Base-by-base conservation (phyloP, 2,888 invertebrate genomes). In the Suillia variegata region DNA sequence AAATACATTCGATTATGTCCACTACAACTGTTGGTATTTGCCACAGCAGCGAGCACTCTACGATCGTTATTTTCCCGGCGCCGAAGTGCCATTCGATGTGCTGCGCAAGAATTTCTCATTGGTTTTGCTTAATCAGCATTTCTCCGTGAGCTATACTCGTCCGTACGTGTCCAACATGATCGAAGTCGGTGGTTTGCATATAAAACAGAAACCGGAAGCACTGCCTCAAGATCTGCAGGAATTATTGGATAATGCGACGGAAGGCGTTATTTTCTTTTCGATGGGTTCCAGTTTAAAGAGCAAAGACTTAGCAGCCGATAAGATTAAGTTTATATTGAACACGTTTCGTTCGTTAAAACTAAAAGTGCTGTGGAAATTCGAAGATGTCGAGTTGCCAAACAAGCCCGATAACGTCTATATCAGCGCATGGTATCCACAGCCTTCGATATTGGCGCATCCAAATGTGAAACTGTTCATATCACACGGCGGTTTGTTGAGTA, bases 401-500 rank as follows among this genome's bases (percentile, higher is more conserved):
- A 76, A 75, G 33, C 73, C 75, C 1, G 54, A 57, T 0, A 80
- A 80, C 64, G 68, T 80, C 17, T 69, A 72, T 22, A 66, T 83
- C n/a, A 70, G 70, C 49, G 76, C 79, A 31, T 84, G 83, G 83
- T 76, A 83, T 31, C 82, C 84, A 0, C 84, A 84, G 55, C 79
- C 82, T 20, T 83, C 83, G 58, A 70, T 81, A 15, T 58, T 81
- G 66, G 83, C 82, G 2, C 84, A 84, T 74, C 80, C 82, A 5
- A 83, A 84, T 62, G 74, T 83, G 0, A 82, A 80, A 53, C 60
- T 82, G 0, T 84, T 84, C 59, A 82, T 84, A 5, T 83, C 83
- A 0, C 84, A 85, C 55, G 84, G 83, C 6, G 84, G 84, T 0
- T 59, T 84, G 4, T 66, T 84, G 5, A 84, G 84, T 61, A 81